Evolutionary conservation across 1,140 invertebrate species (phyloP), one percentile per base, ranked within the genome.

Genomic region (Lordiphosa stackelbergi): DNA sequence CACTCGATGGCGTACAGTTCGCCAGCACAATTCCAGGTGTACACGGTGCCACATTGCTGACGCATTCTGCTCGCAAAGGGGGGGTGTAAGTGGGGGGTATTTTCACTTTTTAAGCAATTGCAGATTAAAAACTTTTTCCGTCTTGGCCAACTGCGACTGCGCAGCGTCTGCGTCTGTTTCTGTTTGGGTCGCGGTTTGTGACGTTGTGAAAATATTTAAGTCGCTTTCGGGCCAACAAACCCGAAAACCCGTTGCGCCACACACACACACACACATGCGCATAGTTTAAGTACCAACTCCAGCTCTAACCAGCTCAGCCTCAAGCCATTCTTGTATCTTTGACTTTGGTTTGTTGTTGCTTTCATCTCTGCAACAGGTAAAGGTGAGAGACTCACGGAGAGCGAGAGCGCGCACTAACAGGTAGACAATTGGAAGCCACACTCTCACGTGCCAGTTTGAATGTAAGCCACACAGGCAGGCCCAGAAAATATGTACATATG

Each of bases 1-100:
- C 85, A 86, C 64, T 85, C 84, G 51, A 86, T 70, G 22, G 63
- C 74, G 47, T 85, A 86, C 4, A 84, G 63, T 40, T 86, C 74
- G 8, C 78, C 78, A 13, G 73, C 74, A 54, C 74, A 84, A 37
- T 84, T 68, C 84, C 78, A 86, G 35, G 85, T 77, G 51, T 74
- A 86, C 4, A 86, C 68, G 6, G 65, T 78, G 46, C 84, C 85
- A 45, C 78, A 86, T 45, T 53, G 59, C 19, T 75, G 55, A 7
- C 72, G 78, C 55, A 58, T 66, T 38, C 47, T 16, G 16, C 16
- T 16, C 16, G 16, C 36, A 10, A 12, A 38, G 24, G 19, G 24
- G 16, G 42, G n/a, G n/a, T n/a, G n/a, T n/a, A n/a, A n/a, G n/a
- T n/a, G n/a, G 24, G 19, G 24, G 16, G 42, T 19, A 19, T 52